Evolutionary conservation across 2,888 invertebrate species (phyloP), one percentile per base, ranked within the genome.

Genomic region (Ophion costatus): DNA sequence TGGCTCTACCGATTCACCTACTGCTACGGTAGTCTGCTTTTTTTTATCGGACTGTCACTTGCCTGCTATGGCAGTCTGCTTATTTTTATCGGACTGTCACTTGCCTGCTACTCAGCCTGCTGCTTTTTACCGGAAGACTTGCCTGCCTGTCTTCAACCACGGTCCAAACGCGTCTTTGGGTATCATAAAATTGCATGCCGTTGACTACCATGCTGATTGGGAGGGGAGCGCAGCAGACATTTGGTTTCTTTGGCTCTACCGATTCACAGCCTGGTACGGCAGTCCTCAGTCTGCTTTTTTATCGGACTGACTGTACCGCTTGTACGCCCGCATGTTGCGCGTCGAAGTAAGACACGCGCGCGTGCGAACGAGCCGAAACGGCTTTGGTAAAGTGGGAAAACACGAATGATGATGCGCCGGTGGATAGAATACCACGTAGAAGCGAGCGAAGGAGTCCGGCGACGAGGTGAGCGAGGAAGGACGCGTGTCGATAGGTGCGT

Each of bases 161-260:
- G 5, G 0, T 51, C 51, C 51, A 17, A 5, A 51, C 0, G 17
- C 2, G 4, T 14, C 5, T 51, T 51, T 51, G 51, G 17, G 83
- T 87, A 92, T 92, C 91, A 91, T 90, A 92, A 90, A 92, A 91
- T 90, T 91, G 90, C 89, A 92, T 91, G 91, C 88, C 88, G 76
- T 83, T 86, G 78, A 66, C 61, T 69, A 67, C 84, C 76, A 61
- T 74, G 51, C 29, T 51, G 1, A 51, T 51, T 14, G 51, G 17
- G 2, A 51, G 11, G 11, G 51, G 3, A 11, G 2, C 14, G 17
- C 51, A 51, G 14, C 14, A 17, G 51, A 17, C 51, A 17, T 51
- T 17, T 51, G 51, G 17, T 5, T 51, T 14, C 17, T 51, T 5
- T 17, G 17, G 51, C 17, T 51, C 17, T 51, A 4, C 17, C 51